Conservation (phyloP, 2,113 vertebrate genomes). For the Dasypus novemcinctus region DNA sequence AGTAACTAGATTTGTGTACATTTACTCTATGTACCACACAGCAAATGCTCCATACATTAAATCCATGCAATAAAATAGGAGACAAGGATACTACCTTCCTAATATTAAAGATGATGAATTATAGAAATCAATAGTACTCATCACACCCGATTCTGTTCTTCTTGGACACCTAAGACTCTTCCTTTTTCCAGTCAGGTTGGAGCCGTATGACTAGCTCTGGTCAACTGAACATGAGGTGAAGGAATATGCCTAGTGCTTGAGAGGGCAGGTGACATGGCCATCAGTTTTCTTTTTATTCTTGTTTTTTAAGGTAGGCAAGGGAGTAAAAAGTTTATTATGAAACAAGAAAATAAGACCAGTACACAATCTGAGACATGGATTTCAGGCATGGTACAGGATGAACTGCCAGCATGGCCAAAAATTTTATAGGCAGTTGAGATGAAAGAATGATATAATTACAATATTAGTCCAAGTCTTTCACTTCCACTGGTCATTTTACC, state of each 20-base stretch:
- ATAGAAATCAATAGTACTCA: neutral
- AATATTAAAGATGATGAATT: neutral
- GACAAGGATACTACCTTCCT: too few relatives aligned
- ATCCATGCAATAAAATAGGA: neutral
- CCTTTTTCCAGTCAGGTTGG: too few relatives aligned
- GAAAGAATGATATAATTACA: neutral
- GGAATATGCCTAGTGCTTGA: too few relatives aligned
- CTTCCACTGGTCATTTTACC: neutral
- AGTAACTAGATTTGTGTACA: neutral
- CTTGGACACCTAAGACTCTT: neutral
- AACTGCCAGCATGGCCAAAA: too few relatives aligned
- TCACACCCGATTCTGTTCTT: too few relatives aligned
- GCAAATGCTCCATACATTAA: neutral
- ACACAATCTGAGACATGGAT: too few relatives aligned
- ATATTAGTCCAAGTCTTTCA: fast-evolving
- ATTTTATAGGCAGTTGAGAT: fast-evolving
- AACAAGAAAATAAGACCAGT: too few relatives aligned
- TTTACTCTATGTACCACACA: neutral
- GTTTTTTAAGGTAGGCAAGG: too few relatives aligned
- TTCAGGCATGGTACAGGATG: too few relatives aligned
- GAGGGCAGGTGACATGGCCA: fast-evolving
- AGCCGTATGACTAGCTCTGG: neutral
- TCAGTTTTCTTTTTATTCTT: too few relatives aligned
- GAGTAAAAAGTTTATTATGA: too few relatives aligned
- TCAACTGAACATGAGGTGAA: neutral